phyloP scores from a whole-genome alignment of 2,113 vertebrate genomes.

The Catharus bicknelli region DNA sequence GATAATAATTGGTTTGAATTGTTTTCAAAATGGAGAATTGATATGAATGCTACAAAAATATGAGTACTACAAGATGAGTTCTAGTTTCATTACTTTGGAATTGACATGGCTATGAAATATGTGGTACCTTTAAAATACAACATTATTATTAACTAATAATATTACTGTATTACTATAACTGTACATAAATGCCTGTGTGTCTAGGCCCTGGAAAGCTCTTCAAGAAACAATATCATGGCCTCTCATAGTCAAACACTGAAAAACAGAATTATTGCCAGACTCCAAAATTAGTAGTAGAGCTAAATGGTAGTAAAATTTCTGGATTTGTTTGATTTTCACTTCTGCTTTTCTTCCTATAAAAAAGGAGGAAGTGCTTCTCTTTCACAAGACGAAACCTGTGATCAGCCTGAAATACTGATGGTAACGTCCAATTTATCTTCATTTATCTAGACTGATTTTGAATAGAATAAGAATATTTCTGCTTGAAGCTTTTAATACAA shows the following conservation, averaged over 20 bases:
- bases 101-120: not conserved
- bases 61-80: not conserved
- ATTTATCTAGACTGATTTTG: not conserved
- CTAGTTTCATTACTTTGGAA: not conserved
- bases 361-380: not conserved
- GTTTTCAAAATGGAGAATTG: not conserved
- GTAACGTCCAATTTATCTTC: not conserved
- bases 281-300: not conserved
- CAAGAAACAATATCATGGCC: not conserved
- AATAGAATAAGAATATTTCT: not conserved
- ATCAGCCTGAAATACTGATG: slow-evolving; percentile 59
- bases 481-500: not conserved
- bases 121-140: not conserved
- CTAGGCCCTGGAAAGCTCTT: not conserved
- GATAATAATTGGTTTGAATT: not conserved
- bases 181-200: not conserved
- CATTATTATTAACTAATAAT: not conserved
- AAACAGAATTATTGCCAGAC: not conserved
- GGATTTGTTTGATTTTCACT: not conserved
- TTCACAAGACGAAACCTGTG: not conserved
- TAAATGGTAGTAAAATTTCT: not conserved
- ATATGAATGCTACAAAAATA: not conserved
- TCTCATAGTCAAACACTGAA: not conserved
- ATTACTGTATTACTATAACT: not conserved
- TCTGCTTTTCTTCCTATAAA: not conserved